A percentile compares a stretch with the other conserved stretches of the same genome.
These are phyloP conservation scores for Stomorhina lunata DNA, from an alignment of 2,888 invertebrate species.

Conservation along the genomic window DNA sequence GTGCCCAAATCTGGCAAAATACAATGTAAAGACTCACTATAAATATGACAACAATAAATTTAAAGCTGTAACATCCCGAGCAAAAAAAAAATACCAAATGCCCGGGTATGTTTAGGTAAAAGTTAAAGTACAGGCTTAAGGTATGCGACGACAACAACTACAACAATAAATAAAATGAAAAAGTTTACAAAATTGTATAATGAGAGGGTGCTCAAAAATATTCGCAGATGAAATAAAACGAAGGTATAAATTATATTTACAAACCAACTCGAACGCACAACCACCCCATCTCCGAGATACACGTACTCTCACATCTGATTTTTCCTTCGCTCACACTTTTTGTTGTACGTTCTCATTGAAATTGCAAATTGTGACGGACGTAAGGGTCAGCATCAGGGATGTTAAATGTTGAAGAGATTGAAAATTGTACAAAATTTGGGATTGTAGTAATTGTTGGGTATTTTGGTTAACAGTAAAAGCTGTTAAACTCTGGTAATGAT, in stretches of 20 bases:
- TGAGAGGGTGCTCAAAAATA: conserved; percentile 35
- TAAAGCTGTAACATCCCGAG: conserved; percentile 10
- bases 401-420: neutral
- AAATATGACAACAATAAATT: conserved; percentile 26
- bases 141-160: conserved; percentile 52
- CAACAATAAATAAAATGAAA: conserved; percentile 5
- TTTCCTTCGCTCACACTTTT: conserved; percentile 10
- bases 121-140: conserved; percentile 59
- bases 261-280: conserved; percentile 32
- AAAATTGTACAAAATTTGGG: neutral
- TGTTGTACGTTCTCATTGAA: neutral
- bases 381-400: conserved; percentile 49
- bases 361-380: conserved; percentile 16
- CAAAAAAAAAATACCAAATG: conserved; percentile 23
- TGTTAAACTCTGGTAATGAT: too few relatives aligned
- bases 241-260: conserved; percentile 21
- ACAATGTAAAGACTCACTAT: neutral
- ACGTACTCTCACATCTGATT: neutral
- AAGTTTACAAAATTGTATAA: neutral
- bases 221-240: conserved; percentile 21
- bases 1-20: neutral
- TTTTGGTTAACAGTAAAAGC: too few relatives aligned
- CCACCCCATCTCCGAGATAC: neutral
- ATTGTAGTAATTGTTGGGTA: too few relatives aligned
- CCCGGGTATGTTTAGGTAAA: conserved; percentile 59